phyloP scores from a whole-genome alignment of 2,888 invertebrate genomes.

The Xanthorhoe designata region DNA sequence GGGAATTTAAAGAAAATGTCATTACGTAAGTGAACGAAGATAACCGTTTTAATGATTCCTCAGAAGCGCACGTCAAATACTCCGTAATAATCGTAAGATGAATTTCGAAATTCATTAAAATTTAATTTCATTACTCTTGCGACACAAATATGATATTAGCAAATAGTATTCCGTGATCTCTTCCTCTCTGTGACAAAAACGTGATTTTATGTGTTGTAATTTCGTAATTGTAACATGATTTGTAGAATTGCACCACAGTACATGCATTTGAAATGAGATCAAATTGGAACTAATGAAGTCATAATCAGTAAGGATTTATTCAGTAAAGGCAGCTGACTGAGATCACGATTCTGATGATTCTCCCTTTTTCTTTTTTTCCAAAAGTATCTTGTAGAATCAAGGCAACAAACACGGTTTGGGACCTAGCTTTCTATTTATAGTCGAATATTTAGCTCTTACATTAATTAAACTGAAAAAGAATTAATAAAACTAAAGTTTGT shows the following conservation, averaged over 20 bases:
- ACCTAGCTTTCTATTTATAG: slow-evolving; percentile 26
- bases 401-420: no score
- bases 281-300: no score
- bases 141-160: not conserved
- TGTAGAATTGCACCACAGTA: no score
- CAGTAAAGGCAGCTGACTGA: no score
- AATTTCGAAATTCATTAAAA: slow-evolving; percentile 26
- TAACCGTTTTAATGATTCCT: slow-evolving; percentile 49
- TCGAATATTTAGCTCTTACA: slow-evolving; percentile 42
- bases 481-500: no score
- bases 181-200: not conserved
- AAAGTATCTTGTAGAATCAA: no score
- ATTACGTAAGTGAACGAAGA: slow-evolving; percentile 67
- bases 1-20: slow-evolving; percentile 79
- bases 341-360: no score
- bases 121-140: not conserved
- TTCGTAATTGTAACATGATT: no score
- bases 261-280: no score
- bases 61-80: slow-evolving; percentile 40
- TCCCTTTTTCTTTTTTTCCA: no score
- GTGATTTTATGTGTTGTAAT: not conserved
- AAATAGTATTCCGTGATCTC: not conserved
- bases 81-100: slow-evolving; percentile 17
- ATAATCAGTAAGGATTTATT: no score
- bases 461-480: no score